Percentiles rank a stretch among this genome's conserved stretches.
These are phyloP conservation scores for Carollia perspicillata DNA, from an alignment of 2,113 vertebrate genomes.

Conservation along the genomic window DNA sequence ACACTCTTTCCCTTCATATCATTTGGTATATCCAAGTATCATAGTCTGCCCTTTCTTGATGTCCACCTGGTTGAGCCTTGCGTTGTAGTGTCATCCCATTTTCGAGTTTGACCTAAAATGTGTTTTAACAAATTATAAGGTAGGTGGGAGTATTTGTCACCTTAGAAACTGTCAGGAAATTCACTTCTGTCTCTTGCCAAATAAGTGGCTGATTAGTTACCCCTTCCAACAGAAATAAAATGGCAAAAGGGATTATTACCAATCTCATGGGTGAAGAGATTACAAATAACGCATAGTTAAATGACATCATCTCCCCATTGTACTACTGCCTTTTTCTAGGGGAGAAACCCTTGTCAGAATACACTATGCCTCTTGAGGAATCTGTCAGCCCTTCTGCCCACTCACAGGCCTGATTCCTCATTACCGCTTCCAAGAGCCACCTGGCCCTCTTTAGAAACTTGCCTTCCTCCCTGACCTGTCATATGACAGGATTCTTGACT, in stretches of 20 bases:
- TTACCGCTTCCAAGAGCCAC: not conserved
- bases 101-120: not conserved
- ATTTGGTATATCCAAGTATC: not conserved
- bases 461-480: not conserved
- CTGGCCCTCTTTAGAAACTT: not conserved
- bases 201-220: not conserved
- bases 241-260: not conserved
- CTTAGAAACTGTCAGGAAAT: not conserved
- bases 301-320: not conserved
- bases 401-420: not conserved
- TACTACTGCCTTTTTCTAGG: not conserved
- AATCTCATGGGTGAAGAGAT: not conserved
- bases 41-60: not conserved
- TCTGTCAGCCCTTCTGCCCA: not conserved
- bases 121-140: not conserved
- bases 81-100: not conserved
- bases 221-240: not conserved
- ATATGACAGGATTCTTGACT: not conserved
- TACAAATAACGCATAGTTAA: not conserved
- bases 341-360: not conserved
- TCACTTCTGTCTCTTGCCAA: not conserved
- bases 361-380: not conserved
- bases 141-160: not conserved
- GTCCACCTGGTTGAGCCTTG: not conserved
- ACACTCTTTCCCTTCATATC: not conserved